Evolutionary conservation across 2,113 vertebrate genomes (phyloP).

Genomic region (Pollimyrus isidori): DNA sequence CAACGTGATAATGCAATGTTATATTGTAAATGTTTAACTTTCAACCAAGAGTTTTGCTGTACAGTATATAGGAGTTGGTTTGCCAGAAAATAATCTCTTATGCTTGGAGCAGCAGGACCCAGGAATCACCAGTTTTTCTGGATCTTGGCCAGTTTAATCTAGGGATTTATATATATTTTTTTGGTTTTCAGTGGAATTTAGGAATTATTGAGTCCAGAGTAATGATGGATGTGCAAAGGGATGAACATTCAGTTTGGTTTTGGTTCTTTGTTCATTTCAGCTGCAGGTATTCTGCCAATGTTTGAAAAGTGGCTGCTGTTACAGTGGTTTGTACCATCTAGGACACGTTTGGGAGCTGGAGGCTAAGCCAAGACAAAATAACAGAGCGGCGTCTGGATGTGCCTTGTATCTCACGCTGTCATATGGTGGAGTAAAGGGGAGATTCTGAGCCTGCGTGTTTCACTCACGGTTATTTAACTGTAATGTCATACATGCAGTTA

Average conservation of each 20-base stretch:
- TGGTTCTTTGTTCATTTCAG: neutral
- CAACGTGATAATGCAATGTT: neutral
- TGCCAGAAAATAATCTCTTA: neutral
- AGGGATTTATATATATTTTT: neutral
- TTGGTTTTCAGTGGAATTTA: neutral
- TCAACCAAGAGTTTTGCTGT: neutral
- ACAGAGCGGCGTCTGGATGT: neutral
- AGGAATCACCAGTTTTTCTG: neutral
- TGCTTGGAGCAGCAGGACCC: neutral
- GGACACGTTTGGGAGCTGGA: neutral
- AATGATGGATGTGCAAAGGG: neutral
- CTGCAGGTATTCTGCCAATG: neutral
- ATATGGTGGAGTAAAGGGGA: neutral
- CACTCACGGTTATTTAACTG: neutral
- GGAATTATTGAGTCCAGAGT: neutral
- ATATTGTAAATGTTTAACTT: neutral
- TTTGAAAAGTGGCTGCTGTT: neutral
- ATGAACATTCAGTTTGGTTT: neutral
- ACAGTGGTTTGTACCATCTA: neutral
- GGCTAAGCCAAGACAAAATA: neutral
- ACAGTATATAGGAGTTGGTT: neutral
- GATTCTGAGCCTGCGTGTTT: neutral
- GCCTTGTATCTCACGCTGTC: neutral
- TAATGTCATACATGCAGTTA: neutral
- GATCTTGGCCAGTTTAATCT: neutral